Evolutionary conservation across 2,797 vertebrate genomes (phyloP).

Genomic region (Florisuga fusca): DNA sequence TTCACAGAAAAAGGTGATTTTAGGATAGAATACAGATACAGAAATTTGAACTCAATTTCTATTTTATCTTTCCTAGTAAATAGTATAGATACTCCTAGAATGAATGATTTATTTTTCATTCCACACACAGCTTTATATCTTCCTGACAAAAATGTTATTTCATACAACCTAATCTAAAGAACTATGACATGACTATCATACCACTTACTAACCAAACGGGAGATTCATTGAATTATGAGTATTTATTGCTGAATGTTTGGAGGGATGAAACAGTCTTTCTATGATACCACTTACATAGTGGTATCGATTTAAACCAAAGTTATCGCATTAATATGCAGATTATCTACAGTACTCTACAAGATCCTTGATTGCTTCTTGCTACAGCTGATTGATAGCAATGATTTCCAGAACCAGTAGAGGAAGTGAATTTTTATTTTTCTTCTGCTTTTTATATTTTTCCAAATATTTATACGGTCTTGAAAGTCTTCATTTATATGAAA

Average conservation of each 20-base stretch:
- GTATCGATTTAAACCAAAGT: background rate
- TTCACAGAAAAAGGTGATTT: background rate
- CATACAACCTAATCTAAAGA: background rate
- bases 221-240: background rate
- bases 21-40: background rate
- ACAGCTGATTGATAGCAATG: background rate
- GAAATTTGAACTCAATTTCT: conserved; percentile 5
- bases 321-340: background rate
- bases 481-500: background rate
- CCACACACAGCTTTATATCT: background rate
- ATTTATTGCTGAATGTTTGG: background rate
- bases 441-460: background rate
- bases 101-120: background rate
- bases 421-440: background rate
- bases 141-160: background rate
- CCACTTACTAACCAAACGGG: background rate
- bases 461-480: rapidly evolving
- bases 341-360: background rate
- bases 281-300: background rate
- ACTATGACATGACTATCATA: background rate
- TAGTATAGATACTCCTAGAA: background rate
- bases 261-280: background rate
- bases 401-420: background rate
- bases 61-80: background rate
- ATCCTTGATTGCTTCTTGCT: background rate